phyloP scores from a whole-genome alignment of 2,797 vertebrate species.

The Enteromius treurensis region DNA sequence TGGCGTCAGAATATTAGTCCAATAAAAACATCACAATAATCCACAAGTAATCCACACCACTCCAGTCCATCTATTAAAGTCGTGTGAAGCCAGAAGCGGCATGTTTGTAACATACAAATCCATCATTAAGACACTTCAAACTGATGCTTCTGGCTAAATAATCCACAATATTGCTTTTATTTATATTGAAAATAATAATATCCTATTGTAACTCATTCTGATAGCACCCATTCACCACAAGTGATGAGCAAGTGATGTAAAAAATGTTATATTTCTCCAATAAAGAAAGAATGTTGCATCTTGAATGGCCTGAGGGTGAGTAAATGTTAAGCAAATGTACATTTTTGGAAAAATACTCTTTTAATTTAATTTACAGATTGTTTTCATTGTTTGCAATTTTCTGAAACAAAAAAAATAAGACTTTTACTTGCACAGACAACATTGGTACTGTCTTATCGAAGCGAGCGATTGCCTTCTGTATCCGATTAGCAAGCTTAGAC shows the following conservation, averaged over 20 bases:
- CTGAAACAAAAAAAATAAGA: not conserved
- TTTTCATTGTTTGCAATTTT: not conserved
- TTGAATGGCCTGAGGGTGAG: not conserved
- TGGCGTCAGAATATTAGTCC: not conserved
- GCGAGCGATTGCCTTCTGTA: not conserved
- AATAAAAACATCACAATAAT: not conserved
- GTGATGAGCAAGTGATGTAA: not conserved
- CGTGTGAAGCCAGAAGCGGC: not conserved
- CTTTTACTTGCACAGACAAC: conserved; percentile 3
- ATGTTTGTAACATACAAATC: not conserved
- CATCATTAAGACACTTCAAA: not conserved
- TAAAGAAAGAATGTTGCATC: not conserved
- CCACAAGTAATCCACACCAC: not conserved
- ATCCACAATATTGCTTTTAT: not conserved
- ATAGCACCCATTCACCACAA: not conserved
- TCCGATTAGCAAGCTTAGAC: conserved; percentile 28
- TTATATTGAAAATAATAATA: no score
- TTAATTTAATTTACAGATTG: not conserved
- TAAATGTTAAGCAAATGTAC: not conserved
- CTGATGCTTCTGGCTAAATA: not conserved
- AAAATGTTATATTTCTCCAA: not conserved
- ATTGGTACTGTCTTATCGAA: not conserved
- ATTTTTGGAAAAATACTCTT: not conserved
- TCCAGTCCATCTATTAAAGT: not conserved
- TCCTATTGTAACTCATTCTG: not conserved